These are phyloP conservation scores for Hucho hucho DNA, from an alignment of 2,113 vertebrate species.

Conservation along the genomic window DNA sequence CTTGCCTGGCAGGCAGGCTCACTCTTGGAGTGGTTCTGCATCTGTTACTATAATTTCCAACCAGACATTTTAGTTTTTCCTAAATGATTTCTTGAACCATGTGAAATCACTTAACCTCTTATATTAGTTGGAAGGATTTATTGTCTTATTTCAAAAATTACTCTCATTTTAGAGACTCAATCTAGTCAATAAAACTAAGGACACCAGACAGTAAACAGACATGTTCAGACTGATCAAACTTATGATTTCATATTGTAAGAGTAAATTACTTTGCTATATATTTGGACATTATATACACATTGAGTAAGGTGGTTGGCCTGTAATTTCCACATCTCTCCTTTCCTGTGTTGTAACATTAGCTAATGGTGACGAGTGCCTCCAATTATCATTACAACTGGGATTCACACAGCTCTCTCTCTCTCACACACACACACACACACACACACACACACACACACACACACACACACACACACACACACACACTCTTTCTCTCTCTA, in stretches of 20 bases:
- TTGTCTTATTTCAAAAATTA: constrained; percentile 32
- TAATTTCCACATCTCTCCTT: not conserved
- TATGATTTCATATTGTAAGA: constrained; percentile 16
- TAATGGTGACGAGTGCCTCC: not conserved
- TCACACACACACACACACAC: too few species aligned
- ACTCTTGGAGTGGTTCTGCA: constrained; percentile 65
- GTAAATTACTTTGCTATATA: not conserved
- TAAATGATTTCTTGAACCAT: constrained; percentile 60
- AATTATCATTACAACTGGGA: too few species aligned
- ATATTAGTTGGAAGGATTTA: constrained; percentile 31
- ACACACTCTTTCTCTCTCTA: too few species aligned
- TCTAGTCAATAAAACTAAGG: constrained; percentile 23
- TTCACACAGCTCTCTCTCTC: too few species aligned
- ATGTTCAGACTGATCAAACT: not conserved
- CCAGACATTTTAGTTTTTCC: constrained; percentile 42
- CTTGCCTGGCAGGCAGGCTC: constrained; percentile 64
- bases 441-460: too few species aligned
- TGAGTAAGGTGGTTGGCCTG: not conserved
- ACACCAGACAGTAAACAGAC: not conserved
- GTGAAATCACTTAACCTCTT: constrained; percentile 62
- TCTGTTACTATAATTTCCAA: constrained; percentile 71
- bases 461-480: too few species aligned
- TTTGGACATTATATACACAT: not conserved
- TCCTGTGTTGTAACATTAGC: not conserved
- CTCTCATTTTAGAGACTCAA: constrained; percentile 28